Evolutionary conservation across 1,140 invertebrate species (phyloP).

Genomic region (Papilio polyxenes): DNA sequence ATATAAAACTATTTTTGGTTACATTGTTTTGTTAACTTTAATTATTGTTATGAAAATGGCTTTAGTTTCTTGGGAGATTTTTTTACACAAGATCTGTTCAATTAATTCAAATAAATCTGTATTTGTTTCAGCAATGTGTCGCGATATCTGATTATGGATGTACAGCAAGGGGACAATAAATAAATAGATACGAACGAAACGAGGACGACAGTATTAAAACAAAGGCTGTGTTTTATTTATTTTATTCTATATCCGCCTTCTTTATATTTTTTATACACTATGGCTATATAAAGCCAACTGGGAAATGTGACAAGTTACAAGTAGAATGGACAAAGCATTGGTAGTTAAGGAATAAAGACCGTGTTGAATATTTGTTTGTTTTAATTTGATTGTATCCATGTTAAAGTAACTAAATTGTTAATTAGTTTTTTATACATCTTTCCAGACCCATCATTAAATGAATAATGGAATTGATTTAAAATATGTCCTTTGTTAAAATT

Average conservation of each 20-base stretch:
- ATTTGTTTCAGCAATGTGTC: constrained; percentile 52
- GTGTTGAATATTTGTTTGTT: background rate
- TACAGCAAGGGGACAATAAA: constrained; percentile 42
- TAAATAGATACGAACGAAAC: background rate
- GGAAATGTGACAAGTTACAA: background rate
- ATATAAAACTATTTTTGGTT: too few relatives aligned
- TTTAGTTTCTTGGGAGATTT: too few relatives aligned
- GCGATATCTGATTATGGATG: constrained; percentile 49
- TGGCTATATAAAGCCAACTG: background rate
- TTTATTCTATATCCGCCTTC: constrained; percentile 34
- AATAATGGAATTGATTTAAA: too few relatives aligned
- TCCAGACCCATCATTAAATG: too few relatives aligned
- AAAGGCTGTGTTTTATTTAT: constrained; percentile 43
- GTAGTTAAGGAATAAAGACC: background rate
- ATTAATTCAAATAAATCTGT: background rate
- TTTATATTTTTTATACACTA: constrained; percentile 31
- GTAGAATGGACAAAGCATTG: constrained; percentile 14
- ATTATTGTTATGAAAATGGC: too few relatives aligned
- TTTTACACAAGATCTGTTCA: too few relatives aligned
- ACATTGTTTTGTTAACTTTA: too few relatives aligned
- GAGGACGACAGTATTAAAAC: constrained; percentile 42
- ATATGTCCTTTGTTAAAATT: too few relatives aligned
- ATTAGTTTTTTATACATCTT: too few relatives aligned
- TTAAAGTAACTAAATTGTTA: too few relatives aligned
- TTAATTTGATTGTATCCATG: background rate